These are phyloP conservation scores for Calycopis cecrops DNA, from an alignment of 1,140 invertebrate species.

Conservation along the genomic window DNA sequence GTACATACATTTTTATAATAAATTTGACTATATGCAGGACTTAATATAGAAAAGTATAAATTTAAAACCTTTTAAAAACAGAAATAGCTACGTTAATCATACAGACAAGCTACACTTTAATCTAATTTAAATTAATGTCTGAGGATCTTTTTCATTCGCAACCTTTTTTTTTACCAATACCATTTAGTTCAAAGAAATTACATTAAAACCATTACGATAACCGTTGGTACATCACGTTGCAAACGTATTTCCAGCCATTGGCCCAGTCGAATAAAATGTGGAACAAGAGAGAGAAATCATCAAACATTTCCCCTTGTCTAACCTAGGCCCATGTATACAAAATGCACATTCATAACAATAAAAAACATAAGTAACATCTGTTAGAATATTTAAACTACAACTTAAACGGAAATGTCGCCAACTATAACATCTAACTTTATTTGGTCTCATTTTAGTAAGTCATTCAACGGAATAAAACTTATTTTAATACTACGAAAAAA, in stretches of 20 bases:
- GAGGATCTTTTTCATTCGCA: too few relatives aligned
- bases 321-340: constrained; percentile 15
- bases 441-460: constrained; percentile 73
- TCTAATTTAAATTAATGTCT: too few relatives aligned
- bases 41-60: too few relatives aligned
- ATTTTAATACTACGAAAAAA: constrained; percentile 10
- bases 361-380: constrained; percentile 34
- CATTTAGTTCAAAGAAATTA: too few relatives aligned
- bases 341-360: constrained; percentile 16
- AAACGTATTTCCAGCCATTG: not conserved
- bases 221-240: not conserved
- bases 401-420: constrained; percentile 54
- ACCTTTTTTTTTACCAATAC: too few relatives aligned
- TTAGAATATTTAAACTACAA: constrained; percentile 70
- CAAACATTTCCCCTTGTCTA: not conserved
- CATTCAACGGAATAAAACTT: constrained; percentile 18
- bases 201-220: not conserved
- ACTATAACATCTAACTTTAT: constrained; percentile 68
- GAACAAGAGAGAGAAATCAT: constrained; percentile 2
- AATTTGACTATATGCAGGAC: too few relatives aligned
- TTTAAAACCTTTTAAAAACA: too few relatives aligned
- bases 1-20: too few relatives aligned
- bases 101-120: too few relatives aligned
- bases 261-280: not conserved
- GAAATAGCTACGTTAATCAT: too few relatives aligned